Percentiles rank a stretch among this genome's conserved stretches.
These are phyloP conservation scores for Scaptomyza montana DNA, from an alignment of 1,140 invertebrate species.

Conservation along the genomic window DNA sequence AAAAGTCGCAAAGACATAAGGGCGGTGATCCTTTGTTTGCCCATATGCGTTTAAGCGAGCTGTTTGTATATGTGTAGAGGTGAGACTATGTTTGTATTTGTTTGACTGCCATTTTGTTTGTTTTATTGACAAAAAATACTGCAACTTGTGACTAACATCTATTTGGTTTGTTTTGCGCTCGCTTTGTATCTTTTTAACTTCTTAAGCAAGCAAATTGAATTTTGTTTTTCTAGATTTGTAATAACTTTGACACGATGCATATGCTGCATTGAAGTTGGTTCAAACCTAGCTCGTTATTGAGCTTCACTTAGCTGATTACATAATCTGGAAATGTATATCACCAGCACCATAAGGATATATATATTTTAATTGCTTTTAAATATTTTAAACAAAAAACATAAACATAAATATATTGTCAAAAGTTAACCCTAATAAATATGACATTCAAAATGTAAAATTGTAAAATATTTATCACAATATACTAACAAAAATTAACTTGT, in stretches of 20 bases:
- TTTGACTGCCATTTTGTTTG: constrained; percentile 48
- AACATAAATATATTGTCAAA: not conserved
- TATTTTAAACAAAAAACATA: no score
- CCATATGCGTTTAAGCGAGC: constrained; percentile 14
- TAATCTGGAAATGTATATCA: no score
- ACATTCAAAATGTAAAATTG: not conserved
- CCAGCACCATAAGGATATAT: no score
- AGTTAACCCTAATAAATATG: not conserved
- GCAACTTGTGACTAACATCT: constrained; percentile 28
- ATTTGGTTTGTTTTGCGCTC: constrained; percentile 32
- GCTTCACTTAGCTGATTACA: no score
- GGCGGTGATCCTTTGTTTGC: constrained; percentile 45
- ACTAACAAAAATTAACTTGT: not conserved
- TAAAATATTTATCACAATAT: not conserved
- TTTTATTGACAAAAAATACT: constrained; percentile 62
- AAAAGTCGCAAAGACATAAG: constrained; percentile 64
- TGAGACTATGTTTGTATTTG: constrained; percentile 40
- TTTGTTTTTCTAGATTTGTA: not conserved
- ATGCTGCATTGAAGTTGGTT: not conserved
- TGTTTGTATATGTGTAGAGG: constrained; percentile 30
- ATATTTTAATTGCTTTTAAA: no score
- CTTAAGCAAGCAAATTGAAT: not conserved
- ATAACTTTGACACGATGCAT: no score
- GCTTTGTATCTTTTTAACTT: not conserved
- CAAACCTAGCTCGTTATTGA: not conserved